Evolutionary conservation across 2,888 invertebrate genomes (phyloP).

Genomic region (Halictus quadricinctus): DNA sequence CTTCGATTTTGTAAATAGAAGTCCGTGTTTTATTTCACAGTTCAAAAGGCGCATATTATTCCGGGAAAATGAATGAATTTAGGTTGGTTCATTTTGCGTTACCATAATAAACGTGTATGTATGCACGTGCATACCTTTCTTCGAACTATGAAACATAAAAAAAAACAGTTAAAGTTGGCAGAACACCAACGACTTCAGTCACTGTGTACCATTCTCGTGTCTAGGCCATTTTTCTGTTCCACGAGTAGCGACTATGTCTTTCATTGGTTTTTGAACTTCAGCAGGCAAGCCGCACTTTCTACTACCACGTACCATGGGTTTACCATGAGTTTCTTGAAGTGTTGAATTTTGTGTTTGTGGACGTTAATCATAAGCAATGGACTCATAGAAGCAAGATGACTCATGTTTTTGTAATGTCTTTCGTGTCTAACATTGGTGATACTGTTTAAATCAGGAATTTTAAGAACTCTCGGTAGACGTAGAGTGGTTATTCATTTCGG

Average conservation of each 20-base stretch:
- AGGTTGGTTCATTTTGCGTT: not conserved
- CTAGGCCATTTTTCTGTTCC: not conserved
- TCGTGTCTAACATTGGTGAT: not conserved
- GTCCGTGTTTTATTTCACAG: not conserved
- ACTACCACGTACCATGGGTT: not conserved
- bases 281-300: not conserved
- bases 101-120: conserved; percentile 5
- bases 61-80: not conserved
- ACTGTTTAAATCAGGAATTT: not conserved
- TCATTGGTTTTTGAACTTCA: not conserved
- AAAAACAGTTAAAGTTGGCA: not conserved
- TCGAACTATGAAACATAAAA: not conserved
- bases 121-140: not conserved
- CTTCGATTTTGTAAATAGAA: too few species aligned
- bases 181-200: not conserved
- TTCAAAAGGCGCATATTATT: not conserved
- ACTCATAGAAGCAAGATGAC: too few species aligned
- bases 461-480: not conserved
- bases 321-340: not conserved
- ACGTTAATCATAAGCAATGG: not conserved
- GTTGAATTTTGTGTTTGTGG: not conserved
- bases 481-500: not conserved
- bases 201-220: not conserved
- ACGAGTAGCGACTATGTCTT: not conserved
- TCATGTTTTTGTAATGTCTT: not conserved